Percentiles rank a stretch among this genome's conserved stretches.
Evolutionary conservation across 2,888 invertebrate species (phyloP).

Genomic region (Synergus itoensis): DNA sequence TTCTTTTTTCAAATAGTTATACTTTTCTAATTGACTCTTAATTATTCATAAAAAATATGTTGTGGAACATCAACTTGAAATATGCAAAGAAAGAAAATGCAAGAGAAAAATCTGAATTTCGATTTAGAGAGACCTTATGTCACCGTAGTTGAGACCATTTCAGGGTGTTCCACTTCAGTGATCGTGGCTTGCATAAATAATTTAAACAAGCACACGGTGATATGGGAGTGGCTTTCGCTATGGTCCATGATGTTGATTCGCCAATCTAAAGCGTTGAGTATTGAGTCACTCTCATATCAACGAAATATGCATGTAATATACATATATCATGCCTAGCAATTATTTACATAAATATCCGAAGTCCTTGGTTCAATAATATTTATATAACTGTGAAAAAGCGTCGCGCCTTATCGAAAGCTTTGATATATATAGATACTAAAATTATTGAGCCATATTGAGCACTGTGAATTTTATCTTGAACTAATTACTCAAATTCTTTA

Average conservation of each 20-base stretch:
- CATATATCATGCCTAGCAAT: not conserved
- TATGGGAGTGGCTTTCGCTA: conserved; percentile 50
- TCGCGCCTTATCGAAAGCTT: not conserved
- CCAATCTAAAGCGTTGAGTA: not conserved
- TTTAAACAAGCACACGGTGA: conserved; percentile 44
- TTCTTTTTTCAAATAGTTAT: no score
- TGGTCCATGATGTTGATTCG: conserved; percentile 28
- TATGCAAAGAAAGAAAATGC: not conserved
- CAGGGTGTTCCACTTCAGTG: conserved; percentile 54
- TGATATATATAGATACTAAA: not conserved
- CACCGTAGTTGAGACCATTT: conserved; percentile 45
- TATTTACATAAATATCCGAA: not conserved
- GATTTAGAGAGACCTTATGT: conserved; percentile 45
- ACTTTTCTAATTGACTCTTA: no score
- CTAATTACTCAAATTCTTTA: no score
- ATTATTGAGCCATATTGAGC: not conserved
- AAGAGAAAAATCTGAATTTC: not conserved
- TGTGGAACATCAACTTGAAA: no score
- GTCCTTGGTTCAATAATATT: not conserved
- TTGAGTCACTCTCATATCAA: not conserved
- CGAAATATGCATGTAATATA: conserved; percentile 2
- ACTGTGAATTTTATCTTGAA: not conserved
- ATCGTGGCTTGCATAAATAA: conserved; percentile 56
- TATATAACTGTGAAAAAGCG: not conserved
- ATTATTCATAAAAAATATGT: no score